phyloP scores from a whole-genome alignment of 2,888 invertebrate species.

The Dendrolimus pini region DNA sequence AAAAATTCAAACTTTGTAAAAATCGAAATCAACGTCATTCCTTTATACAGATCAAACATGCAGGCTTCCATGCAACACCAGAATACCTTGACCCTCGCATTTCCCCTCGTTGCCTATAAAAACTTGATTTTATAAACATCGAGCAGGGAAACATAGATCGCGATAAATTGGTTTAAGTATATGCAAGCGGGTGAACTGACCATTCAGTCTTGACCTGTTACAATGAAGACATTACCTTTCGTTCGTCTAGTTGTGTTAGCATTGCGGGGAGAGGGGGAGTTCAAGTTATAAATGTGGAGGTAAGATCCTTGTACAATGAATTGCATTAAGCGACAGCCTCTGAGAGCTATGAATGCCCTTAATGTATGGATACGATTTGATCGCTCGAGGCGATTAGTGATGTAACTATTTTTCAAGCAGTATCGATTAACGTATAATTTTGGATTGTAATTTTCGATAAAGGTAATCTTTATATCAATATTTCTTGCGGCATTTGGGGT shows the following conservation, averaged over 20 bases:
- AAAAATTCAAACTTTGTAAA: not conserved
- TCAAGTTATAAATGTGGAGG: constrained; percentile 29
- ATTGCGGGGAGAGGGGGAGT: constrained; percentile 18
- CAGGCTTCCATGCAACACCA: constrained; percentile 39
- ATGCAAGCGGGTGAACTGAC: constrained; percentile 35
- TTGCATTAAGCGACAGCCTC: constrained; percentile 66
- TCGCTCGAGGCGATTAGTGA: constrained; percentile 48
- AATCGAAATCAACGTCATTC: not conserved
- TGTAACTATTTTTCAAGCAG: constrained; percentile 9
- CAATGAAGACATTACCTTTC: constrained; percentile 20
- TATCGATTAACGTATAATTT: constrained; percentile 5
- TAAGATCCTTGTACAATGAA: constrained; percentile 66
- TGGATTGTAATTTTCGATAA: too few relatives aligned
- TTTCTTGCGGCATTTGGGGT: too few relatives aligned
- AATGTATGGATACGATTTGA: constrained; percentile 67
- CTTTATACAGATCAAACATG: constrained; percentile 22
- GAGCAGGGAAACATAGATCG: constrained; percentile 21
- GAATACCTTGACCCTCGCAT: constrained; percentile 22
- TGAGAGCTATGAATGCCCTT: constrained; percentile 60
- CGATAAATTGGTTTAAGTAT: constrained; percentile 33
- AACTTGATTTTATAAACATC: constrained; percentile 25
- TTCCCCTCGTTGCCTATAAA: constrained; percentile 14
- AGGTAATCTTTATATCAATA: too few relatives aligned
- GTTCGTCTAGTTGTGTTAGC: constrained; percentile 14
- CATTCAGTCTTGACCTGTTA: constrained; percentile 26